phyloP scores from a whole-genome alignment of 2,113 vertebrate species.

The Clarias macrocephalus region DNA sequence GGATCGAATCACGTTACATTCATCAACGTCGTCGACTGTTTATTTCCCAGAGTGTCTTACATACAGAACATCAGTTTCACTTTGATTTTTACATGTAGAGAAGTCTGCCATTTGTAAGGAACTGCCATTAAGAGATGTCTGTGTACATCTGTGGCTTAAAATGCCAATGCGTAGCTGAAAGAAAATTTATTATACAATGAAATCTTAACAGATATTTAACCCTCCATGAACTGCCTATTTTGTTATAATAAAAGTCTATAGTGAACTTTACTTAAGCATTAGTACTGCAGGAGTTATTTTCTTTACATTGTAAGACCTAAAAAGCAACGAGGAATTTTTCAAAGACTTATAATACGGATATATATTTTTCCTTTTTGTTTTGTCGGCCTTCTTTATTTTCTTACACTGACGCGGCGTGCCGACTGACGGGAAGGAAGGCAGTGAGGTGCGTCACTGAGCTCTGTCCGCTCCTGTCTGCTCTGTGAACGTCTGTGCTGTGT shows the following conservation, averaged over 20 bases:
- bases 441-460: constrained; percentile 51
- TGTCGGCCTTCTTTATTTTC: constrained; percentile 79
- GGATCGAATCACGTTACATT: background rate
- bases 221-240: constrained; percentile 98
- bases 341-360: constrained; percentile 68
- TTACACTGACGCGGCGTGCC: constrained; percentile 57
- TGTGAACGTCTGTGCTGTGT: constrained; percentile 3
- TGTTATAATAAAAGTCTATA: constrained; percentile 97
- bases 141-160: constrained; percentile 62
- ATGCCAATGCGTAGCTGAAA: constrained; percentile 70
- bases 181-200: constrained; percentile 76
- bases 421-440: constrained; percentile 47
- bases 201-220: constrained; percentile 95
- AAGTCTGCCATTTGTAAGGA: constrained; percentile 67
- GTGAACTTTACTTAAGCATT: constrained; percentile 92
- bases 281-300: constrained; percentile 93
- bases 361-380: constrained; percentile 82
- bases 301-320: constrained; percentile 86
- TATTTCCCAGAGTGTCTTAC: constrained; percentile 74
- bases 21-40: background rate
- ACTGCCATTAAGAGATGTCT: constrained; percentile 61
- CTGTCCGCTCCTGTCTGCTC: constrained; percentile 23
- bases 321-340: constrained; percentile 73
- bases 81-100: constrained; percentile 63
- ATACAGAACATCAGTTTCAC: constrained; percentile 63